Conservation (phyloP, 1,140 invertebrate species). For the Muscidifurax raptorellus region DNA sequence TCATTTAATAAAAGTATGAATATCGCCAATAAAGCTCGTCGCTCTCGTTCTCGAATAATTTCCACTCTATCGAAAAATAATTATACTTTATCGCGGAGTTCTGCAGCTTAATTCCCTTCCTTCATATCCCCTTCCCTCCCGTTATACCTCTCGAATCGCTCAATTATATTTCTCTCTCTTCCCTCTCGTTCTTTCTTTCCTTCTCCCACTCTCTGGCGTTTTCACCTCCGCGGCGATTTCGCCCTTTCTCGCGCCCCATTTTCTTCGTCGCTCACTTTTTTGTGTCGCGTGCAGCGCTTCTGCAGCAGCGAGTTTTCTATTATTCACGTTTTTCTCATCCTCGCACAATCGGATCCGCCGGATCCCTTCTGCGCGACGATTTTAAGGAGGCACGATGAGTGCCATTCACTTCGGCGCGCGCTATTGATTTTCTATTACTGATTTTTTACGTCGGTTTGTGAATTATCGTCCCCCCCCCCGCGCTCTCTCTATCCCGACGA, state of each 20-base stretch:
- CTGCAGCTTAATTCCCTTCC: constrained; percentile 52
- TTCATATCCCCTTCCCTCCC: constrained; percentile 41
- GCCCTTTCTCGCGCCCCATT: constrained; percentile 10
- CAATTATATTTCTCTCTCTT: constrained; percentile 71
- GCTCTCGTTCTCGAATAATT: constrained; percentile 72
- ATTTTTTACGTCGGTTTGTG: constrained; percentile 19
- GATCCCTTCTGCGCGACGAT: neutral
- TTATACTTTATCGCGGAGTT: constrained; percentile 73
- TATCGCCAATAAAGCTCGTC: constrained; percentile 74
- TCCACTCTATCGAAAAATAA: constrained; percentile 76
- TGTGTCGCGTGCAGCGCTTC: neutral
- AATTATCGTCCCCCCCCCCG: neutral
- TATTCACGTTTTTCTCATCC: constrained; percentile 32
- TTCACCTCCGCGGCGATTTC: constrained; percentile 40
- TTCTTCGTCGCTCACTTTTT: constrained; percentile 21
- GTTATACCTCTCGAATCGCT: constrained; percentile 69
- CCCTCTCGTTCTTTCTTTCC: constrained; percentile 53
- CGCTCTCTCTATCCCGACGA: neutral
- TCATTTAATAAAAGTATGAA: constrained; percentile 76
- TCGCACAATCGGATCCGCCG: constrained; percentile 27
- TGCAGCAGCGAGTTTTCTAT: constrained; percentile 26
- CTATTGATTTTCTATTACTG: constrained; percentile 46
- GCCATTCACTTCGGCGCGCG: neutral
- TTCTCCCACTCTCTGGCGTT: constrained; percentile 50
- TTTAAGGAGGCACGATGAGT: constrained; percentile 39